A percentile compares a stretch with the other conserved stretches of the same genome.
phyloP scores from a whole-genome alignment of 2,888 invertebrate genomes.

The Teleiodes luculella region DNA sequence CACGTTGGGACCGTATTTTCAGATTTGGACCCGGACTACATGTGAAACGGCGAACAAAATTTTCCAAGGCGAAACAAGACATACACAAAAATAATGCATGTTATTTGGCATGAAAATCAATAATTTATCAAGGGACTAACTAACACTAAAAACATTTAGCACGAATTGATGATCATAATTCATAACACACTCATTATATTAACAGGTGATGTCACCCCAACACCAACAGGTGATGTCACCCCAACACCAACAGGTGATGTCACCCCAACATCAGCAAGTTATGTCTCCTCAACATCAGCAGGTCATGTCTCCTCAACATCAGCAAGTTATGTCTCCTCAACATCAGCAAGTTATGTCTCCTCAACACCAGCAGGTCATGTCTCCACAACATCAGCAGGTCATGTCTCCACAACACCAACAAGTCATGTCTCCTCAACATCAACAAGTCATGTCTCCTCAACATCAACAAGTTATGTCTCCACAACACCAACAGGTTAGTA shows the following conservation, averaged over 20 bases:
- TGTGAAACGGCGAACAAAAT: too few relatives aligned
- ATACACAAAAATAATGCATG: too few relatives aligned
- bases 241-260: slow-evolving; percentile 7
- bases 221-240: slow-evolving; percentile 14
- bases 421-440: slow-evolving; percentile 2
- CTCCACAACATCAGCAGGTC: slow-evolving; percentile 11
- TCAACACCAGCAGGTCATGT: slow-evolving; percentile 1
- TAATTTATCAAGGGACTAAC: too few relatives aligned
- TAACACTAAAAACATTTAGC: too few relatives aligned
- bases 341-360: slow-evolving; percentile 18
- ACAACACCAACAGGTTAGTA: background rate
- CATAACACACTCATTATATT: too few relatives aligned
- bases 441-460: slow-evolving; percentile 15
- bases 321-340: slow-evolving; percentile 13
- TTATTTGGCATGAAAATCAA: too few relatives aligned
- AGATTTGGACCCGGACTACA: too few relatives aligned
- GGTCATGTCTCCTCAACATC: slow-evolving; percentile 1
- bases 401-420: background rate
- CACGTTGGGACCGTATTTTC: too few relatives aligned
- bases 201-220: slow-evolving; percentile 9
- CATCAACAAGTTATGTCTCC: slow-evolving; percentile 13
- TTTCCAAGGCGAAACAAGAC: too few relatives aligned
- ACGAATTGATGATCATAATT: too few relatives aligned
- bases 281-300: slow-evolving; percentile 1
- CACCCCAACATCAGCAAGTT: slow-evolving; percentile 3